These are phyloP conservation scores for Drosophila dives DNA, from an alignment of 2,888 invertebrate species.

Conservation along the genomic window DNA sequence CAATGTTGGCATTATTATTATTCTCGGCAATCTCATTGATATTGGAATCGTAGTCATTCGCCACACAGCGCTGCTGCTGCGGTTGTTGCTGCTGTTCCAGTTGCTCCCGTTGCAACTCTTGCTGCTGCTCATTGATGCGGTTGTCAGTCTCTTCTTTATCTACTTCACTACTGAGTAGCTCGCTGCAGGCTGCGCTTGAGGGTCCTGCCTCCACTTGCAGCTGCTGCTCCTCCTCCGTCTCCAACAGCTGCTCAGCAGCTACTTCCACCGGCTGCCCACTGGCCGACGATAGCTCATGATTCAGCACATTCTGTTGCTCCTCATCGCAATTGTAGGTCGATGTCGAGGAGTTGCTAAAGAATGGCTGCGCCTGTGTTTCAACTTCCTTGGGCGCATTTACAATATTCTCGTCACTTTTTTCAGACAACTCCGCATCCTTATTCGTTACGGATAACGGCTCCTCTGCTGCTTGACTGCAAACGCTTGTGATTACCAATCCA, in stretches of 20 bases:
- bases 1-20: slow-evolving; percentile 84
- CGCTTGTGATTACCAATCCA: slow-evolving; percentile 71
- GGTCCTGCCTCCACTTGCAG: slow-evolving; percentile 23
- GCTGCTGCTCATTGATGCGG: slow-evolving; percentile 79
- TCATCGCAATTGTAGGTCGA: slow-evolving; percentile 55
- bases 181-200: slow-evolving; percentile 13
- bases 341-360: slow-evolving; percentile 7
- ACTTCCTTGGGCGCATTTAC: slow-evolving; percentile 50
- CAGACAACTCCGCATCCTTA: neutral
- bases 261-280: slow-evolving; percentile 14
- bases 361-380: slow-evolving; percentile 58
- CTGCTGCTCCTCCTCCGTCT: slow-evolving; percentile 5
- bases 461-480: slow-evolving; percentile 68
- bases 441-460: neutral
- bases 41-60: slow-evolving; percentile 71
- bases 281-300: slow-evolving; percentile 60
- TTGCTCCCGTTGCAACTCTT: slow-evolving; percentile 36
- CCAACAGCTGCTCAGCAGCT: slow-evolving; percentile 1
- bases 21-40: slow-evolving; percentile 84
- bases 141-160: slow-evolving; percentile 82
- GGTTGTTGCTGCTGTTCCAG: slow-evolving; percentile 27
- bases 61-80: slow-evolving; percentile 43
- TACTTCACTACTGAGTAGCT: neutral
- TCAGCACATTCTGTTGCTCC: slow-evolving; percentile 76
- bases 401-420: slow-evolving; percentile 15